phyloP scores from a whole-genome alignment of 2,797 vertebrate genomes.

The Tenualosa ilisha region DNA sequence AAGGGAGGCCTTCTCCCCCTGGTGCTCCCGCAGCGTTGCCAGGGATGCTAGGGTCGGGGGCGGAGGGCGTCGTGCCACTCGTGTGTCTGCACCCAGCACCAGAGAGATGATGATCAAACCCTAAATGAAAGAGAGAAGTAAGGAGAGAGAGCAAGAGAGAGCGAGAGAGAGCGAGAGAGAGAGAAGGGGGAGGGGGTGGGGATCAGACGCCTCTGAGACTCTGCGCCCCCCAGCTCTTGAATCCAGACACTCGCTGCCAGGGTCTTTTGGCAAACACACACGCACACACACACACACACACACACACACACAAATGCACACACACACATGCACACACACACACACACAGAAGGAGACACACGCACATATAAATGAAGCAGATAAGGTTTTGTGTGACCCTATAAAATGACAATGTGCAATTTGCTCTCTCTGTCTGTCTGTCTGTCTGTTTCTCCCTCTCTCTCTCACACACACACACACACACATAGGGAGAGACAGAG shows the following conservation, averaged over 20 bases:
- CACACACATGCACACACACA: background rate
- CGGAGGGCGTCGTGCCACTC: background rate
- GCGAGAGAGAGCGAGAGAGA: background rate
- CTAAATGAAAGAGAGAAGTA: background rate
- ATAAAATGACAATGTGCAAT: background rate
- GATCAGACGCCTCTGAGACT: background rate
- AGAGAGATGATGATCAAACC: conserved; percentile 5
- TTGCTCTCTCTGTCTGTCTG: background rate
- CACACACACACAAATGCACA: background rate
- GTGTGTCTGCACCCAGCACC: background rate
- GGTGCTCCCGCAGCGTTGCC: background rate
- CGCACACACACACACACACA: background rate
- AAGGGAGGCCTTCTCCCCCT: background rate
- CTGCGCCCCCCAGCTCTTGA: conserved; percentile 1
- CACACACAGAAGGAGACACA: background rate
- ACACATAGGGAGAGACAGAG: background rate
- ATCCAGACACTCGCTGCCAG: background rate
- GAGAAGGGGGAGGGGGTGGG: background rate
- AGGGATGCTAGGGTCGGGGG: background rate
- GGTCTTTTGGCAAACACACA: background rate
- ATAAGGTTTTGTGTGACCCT: background rate
- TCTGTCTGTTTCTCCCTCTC: background rate
- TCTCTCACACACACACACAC: conserved; percentile 59
- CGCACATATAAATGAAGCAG: too few species aligned
- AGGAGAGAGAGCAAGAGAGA: background rate